A percentile compares a stretch with the other conserved stretches of the same genome.
phyloP scores from a whole-genome alignment of 2,797 vertebrate genomes.

The Spondyliosoma cantharus region DNA sequence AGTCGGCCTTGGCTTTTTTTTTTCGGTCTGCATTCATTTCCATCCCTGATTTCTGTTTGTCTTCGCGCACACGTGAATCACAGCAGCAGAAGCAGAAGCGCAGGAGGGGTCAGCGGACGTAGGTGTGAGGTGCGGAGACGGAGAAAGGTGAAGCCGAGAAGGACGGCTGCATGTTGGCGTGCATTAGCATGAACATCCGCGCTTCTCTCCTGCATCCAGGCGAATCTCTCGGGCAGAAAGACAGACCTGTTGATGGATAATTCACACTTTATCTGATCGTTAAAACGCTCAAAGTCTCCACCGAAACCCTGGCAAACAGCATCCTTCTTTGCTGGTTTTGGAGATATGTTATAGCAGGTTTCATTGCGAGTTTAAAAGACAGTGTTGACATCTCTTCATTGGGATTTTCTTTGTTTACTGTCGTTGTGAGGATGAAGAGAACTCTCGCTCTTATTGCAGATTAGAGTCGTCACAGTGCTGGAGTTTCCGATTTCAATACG shows the following conservation, averaged over 20 bases:
- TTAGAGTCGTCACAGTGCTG: too few relatives aligned
- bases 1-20: not conserved
- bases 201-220: not conserved
- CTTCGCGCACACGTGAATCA: not conserved
- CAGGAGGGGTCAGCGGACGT: slow-evolving; percentile 60
- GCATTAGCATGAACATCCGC: slow-evolving; percentile 52
- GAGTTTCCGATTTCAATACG: too few relatives aligned
- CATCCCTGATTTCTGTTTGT: not conserved
- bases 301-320: not conserved
- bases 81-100: not conserved
- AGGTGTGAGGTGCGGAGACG: slow-evolving; percentile 60
- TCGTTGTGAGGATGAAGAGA: not conserved
- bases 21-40: not conserved
- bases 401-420: not conserved
- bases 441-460: too few relatives aligned
- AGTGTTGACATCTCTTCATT: not conserved
- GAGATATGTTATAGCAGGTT: not conserved
- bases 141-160: slow-evolving; percentile 48
- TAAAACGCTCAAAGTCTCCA: not conserved
- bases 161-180: slow-evolving; percentile 21
- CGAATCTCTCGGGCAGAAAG: too few relatives aligned
- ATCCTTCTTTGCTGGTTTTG: not conserved
- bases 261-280: not conserved
- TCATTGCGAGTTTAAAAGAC: not conserved
- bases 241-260: not conserved